Evolutionary conservation across 2,888 invertebrate genomes (phyloP), one percentile per base, ranked within the genome.

Genomic region (Drosophila mercatorum): DNA sequence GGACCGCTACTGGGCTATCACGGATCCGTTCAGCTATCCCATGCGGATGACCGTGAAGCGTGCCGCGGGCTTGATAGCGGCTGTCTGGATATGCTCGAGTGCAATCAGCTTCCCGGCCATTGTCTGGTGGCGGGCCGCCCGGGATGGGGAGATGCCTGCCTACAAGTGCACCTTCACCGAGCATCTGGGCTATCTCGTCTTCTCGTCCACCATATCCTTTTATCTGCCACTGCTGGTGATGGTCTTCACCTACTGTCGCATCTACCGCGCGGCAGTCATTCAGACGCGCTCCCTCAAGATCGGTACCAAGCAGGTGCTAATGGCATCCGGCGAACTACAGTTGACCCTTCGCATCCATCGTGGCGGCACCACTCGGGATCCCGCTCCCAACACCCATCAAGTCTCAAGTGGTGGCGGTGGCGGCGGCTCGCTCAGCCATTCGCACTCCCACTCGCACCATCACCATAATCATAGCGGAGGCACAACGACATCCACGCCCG

Each of bases 41-140:
- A 97, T 97, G 94, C 94, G 96, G 75, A 99, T 99, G 97, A 98
- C 97, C 34, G 95, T 97, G 47, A 95, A 95, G 68, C 95, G 97
- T 67, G 98, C 98, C 0, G 96, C 96, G 5, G 94, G 97, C 34
- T 94, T 99, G 10, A 99, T 99, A 73, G 97, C 97, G 0, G 96
- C 96, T 8, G 98, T 99, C 7, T 99, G 99, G 99, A 95, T 99
- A 43, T 98, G 98, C 92, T 98, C 99, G 14, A 97, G 98, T 68
- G 96, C 97, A 28, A 98, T 99, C 92, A 99, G 99, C 5, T 99
- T 99, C 93, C 99, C 99, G 4, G 99, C 99, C 3, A 99, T 99
- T 72, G 96, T 96, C 5, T 98, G 97, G 97, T 98, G 97, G 97
- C 94, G 97, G n/a, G 97, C 97, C 0, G 98, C 97, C 0, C 94